Base-by-base conservation (phyloP, 2,888 invertebrate species). In the Druceiella hillmani region DNA sequence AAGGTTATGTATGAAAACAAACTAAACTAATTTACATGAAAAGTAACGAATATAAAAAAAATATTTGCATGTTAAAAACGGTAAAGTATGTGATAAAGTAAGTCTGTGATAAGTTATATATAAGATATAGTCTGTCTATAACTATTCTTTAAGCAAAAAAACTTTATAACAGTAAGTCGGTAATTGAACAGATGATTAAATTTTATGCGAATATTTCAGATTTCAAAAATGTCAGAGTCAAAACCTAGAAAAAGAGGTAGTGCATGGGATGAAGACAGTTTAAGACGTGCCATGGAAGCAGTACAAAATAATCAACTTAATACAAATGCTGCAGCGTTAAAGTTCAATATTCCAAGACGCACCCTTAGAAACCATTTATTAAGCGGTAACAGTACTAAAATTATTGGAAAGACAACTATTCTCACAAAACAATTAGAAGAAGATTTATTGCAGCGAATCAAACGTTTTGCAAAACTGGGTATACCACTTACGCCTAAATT, bases 401-500 rank as follows among this genome's bases (percentile, higher is more conserved):
- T 40, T 29, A 45, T 46, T 40, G 43, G 46, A 29, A 46, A 46
- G 44, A 41, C 43, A 41, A 44, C 42, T 43, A 27, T 44, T 43
- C 45, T 49, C 10, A 43, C 44, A 40, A 46, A 47, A 47, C 43
- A 48, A n/a, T n/a, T n/a, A n/a, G n/a, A n/a, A n/a, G n/a, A n/a
- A 46, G 50, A 51, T 16, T 48, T 51, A 44, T 43, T 44, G 29
- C 45, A 49, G 46, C 43, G 48, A 48, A 50, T 51, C 28, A 50
- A 44, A 49, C 40, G 52, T 31, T 50, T 51, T 49, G 48, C 50
- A 38, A 46, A 50, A 45, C 27, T 49, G 37, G 49, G 48, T 44
- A 3, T 52, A 41, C 50, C 51, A 42, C 48, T 50, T 41, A 50
- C 50, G 1, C 48, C 50, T 30, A 50, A 45, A 48, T 49, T 50